These are phyloP conservation scores for Zaprionus tsacasi DNA, from an alignment of 1,140 invertebrate species.

Conservation along the genomic window DNA sequence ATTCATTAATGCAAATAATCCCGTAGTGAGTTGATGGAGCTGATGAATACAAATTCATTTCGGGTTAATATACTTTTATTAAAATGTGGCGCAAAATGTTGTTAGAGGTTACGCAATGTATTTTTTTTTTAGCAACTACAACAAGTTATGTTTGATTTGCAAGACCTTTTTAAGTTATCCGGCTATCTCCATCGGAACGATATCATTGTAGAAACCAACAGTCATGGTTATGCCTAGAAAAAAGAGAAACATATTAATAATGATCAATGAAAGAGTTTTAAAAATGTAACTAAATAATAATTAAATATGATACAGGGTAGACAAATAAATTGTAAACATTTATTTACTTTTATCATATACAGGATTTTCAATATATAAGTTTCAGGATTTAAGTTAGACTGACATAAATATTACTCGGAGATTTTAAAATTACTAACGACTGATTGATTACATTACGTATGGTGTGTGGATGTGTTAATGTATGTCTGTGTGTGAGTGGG, in stretches of 20 bases:
- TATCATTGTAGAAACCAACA: constrained; percentile 4
- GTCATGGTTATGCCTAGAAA: constrained; percentile 31
- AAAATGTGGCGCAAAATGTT: constrained; percentile 22
- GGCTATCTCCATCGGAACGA: background rate
- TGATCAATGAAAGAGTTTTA: constrained; percentile 2
- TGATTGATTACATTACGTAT: constrained; percentile 21
- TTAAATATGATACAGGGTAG: background rate
- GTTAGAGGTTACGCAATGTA: constrained; percentile 14
- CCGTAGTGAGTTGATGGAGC: constrained; percentile 11
- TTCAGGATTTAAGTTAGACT: constrained; percentile 11
- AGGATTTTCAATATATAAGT: constrained; percentile 27
- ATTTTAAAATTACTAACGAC: constrained; percentile 32
- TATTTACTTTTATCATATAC: constrained; percentile 64
- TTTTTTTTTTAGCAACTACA: constrained; percentile 19
- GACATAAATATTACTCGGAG: constrained; percentile 22
- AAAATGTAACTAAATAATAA: background rate
- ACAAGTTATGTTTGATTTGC: constrained; percentile 12
- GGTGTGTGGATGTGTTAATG: background rate
- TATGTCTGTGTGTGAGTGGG: constrained; percentile 1
- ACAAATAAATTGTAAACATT: constrained; percentile 69
- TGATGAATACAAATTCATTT: constrained; percentile 45
- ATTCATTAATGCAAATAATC: background rate
- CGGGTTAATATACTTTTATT: constrained; percentile 27
- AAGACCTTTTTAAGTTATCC: constrained; percentile 31
- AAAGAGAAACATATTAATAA: constrained; percentile 57